phyloP scores from a whole-genome alignment of 1,140 invertebrate genomes.

The Lepidurus couesii region DNA sequence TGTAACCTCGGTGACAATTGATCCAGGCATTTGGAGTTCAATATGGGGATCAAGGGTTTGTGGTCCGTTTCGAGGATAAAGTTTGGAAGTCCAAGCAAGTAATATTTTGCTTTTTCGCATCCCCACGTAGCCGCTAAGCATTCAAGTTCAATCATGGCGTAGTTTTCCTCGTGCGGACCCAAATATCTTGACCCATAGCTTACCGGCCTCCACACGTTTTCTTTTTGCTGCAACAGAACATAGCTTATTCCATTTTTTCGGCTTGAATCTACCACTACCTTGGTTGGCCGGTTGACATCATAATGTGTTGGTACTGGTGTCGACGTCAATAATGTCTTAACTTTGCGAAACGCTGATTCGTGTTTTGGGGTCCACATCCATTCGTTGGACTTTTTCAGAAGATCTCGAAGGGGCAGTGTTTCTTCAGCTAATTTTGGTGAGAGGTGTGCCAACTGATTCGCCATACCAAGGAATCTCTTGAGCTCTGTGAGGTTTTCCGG shows the following conservation, averaged over 20 bases:
- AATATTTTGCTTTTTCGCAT: conserved; percentile 40
- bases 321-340: not conserved
- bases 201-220: not conserved
- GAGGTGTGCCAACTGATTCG: conserved; percentile 8
- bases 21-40: too few relatives aligned
- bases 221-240: not conserved
- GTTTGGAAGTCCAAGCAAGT: conserved; percentile 45
- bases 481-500: conserved; percentile 41
- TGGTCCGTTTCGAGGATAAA: conserved; percentile 48
- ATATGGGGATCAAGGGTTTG: conserved; percentile 33
- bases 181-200: not conserved
- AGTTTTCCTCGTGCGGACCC: too few relatives aligned
- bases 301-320: not conserved
- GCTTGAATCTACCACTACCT: not conserved
- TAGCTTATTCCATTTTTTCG: not conserved
- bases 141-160: conserved; percentile 35
- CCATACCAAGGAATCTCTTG: conserved; percentile 42
- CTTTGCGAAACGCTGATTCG: not conserved
- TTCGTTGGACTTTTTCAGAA: not conserved
- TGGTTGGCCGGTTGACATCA: not conserved
- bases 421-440: not conserved
- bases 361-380: conserved; percentile 4
- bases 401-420: conserved; percentile 23
- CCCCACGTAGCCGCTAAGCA: conserved; percentile 37
- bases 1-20: too few relatives aligned